These are phyloP conservation scores for Coregonus suidteri DNA, from an alignment of 2,797 vertebrate species.

Conservation along the genomic window DNA sequence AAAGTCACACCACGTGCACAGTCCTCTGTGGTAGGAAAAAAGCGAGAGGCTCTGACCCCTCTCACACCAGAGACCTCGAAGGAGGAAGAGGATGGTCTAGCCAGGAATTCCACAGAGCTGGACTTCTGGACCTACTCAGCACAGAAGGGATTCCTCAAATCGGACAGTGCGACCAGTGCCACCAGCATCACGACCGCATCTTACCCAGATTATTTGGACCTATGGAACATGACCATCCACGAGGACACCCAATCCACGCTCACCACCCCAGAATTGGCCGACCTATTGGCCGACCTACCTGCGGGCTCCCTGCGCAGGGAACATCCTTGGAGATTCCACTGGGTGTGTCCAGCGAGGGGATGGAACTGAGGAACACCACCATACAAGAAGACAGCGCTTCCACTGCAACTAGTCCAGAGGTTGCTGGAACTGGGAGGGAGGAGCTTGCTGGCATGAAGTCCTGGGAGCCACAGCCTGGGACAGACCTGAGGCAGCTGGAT, in stretches of 20 bases:
- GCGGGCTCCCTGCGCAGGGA: conserved; percentile 54
- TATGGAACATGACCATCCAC: conserved; percentile 73
- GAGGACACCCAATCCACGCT: conserved; percentile 79
- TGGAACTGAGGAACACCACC: conserved; percentile 87
- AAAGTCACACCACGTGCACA: neutral
- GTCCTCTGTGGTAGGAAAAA: conserved; percentile 39
- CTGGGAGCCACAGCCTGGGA: conserved; percentile 28
- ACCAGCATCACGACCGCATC: conserved; percentile 57
- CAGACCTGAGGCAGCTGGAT: conserved; percentile 22
- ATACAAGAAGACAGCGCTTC: conserved; percentile 68
- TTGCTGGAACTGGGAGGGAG: conserved; percentile 55
- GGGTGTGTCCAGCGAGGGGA: conserved; percentile 68
- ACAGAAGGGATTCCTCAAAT: conserved; percentile 71
- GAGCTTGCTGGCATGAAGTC: conserved; percentile 40
- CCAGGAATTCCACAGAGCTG: conserved; percentile 53
- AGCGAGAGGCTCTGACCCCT: conserved; percentile 44
- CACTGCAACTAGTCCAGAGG: conserved; percentile 58
- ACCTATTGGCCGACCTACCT: conserved; percentile 74
- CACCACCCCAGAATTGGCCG: conserved; percentile 80
- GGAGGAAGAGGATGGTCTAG: conserved; percentile 67
- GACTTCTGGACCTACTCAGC: conserved; percentile 73
- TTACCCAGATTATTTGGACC: conserved; percentile 68
- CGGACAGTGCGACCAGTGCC: conserved; percentile 51
- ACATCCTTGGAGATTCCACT: conserved; percentile 62
- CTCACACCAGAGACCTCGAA: conserved; percentile 72